A percentile compares a stretch with the other conserved stretches of the same genome.
phyloP scores from a whole-genome alignment of 2,797 vertebrate genomes.

The Triplophysa yarkandensis region DNA sequence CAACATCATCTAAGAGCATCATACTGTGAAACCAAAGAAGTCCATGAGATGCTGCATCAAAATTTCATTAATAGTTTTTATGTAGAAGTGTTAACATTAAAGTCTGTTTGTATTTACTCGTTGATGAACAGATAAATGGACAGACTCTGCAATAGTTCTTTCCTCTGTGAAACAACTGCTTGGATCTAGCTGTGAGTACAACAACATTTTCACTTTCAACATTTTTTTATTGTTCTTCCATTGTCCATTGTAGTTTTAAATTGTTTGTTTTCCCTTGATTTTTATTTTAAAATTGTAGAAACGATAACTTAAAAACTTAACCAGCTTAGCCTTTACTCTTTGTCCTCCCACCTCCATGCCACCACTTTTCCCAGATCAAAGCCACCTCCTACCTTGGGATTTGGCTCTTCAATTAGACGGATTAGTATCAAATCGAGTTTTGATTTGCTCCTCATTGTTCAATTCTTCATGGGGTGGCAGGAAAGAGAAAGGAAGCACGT shows the following conservation, averaged over 20 bases:
- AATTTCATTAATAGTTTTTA: neutral
- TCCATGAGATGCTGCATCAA: neutral
- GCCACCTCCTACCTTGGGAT: conserved; percentile 55
- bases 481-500: conserved; percentile 50
- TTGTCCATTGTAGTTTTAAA: neutral
- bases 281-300: neutral
- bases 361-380: conserved; percentile 63
- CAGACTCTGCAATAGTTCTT: neutral
- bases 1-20: too few relatives aligned
- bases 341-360: conserved; percentile 19
- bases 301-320: conserved; percentile 46
- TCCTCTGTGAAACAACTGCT: too few relatives aligned
- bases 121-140: neutral
- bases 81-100: too few relatives aligned
- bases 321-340: conserved; percentile 62
- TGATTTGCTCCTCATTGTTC: conserved; percentile 62
- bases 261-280: neutral
- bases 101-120: too few relatives aligned
- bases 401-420: conserved; percentile 66
- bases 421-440: conserved; percentile 73
- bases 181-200: neutral
- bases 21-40: too few relatives aligned
- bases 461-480: conserved; percentile 47
- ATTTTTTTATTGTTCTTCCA: too few relatives aligned
- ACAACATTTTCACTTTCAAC: too few relatives aligned